Evolutionary conservation across 2,888 invertebrate species (phyloP), one percentile per base, ranked within the genome.

Genomic region (Pseudococcus jackbeardsleyi): DNA sequence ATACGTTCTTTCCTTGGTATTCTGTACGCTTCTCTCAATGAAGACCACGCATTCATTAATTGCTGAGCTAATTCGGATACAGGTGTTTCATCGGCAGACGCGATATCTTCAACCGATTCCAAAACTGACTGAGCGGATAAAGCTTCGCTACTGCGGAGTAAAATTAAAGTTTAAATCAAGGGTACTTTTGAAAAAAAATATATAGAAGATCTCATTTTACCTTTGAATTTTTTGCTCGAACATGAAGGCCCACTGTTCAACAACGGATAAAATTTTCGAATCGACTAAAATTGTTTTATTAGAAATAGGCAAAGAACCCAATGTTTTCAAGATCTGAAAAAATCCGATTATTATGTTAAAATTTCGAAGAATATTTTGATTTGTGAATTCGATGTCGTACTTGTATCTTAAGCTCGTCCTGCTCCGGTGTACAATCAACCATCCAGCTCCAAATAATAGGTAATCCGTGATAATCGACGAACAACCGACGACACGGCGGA

Each of bases 1-100:
- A 97, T 96, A 89, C 97, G 94, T 91, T 98, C 97, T 90, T 97
- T 97, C 92, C 98, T 98, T 0, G 98, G 98, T 91, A 98, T 98
- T 91, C 96, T 95, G 91, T 98, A 98, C 17, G 94, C 94, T 91
- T 95, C 95, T 91, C 93, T 93, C 46, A 94, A 91, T 33, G 91
- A 91, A 5, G 95, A 93, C 97, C 97, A 97, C 89, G 94, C 93
- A 84, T 94, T 94, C 86, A 97, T 91, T 64, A 97, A 92, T 59
- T 89, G 89, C 68, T 64, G 88, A 46, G 89, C 88, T 46, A 82
- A 46, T 42, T 89, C 87, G 9, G 85, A 88, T 19, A 84, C 59
- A 12, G 59, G 54, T 7, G 89, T 89, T 33, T 88, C 89, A 42
- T 85, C 89, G 19, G 86, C 82, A 59, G 87, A 72, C n/a, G 88